Evolutionary conservation across 1,140 invertebrate genomes (phyloP), one percentile per base, ranked within the genome.

Genomic region (Halesus radiatus): DNA sequence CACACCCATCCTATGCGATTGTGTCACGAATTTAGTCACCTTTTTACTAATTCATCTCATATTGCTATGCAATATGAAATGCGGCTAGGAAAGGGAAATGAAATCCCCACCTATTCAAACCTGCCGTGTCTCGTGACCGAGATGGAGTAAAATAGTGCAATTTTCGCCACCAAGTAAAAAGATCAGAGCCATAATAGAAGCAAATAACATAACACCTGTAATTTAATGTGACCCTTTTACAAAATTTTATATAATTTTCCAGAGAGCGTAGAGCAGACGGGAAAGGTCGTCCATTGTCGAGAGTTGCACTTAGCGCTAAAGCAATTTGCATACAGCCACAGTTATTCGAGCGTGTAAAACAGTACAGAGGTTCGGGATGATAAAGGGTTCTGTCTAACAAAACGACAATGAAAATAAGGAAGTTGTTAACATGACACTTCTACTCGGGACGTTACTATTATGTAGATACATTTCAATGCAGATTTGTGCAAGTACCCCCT

Each of bases 221-320:
- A n/a, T n/a, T n/a, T n/a, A n/a, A n/a, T n/a, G n/a, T n/a, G n/a
- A n/a, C n/a, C n/a, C n/a, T n/a, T n/a, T n/a, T n/a, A n/a, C n/a
- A n/a, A n/a, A n/a, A n/a, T n/a, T n/a, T n/a, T n/a, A n/a, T n/a
- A n/a, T n/a, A n/a, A n/a, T n/a, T n/a, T n/a, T n/a, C n/a, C n/a
- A n/a, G n/a, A n/a, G n/a, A n/a, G 84, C 84, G 85, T 85, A 87
- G 87, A 87, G 86, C 84, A 86, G 85, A 86, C 86, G 72, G 52
- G 72, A 58, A 74, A 74, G 72, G 72, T 74, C 72, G 72, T 26
- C 45, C 45, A 72, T 72, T 72, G 68, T 72, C 50, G 68, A 72
- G 68, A 16, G 32, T 4, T 29, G 68, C 68, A 72, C 37, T 45
- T 45, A 45, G 18, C 10, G n/a, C n/a, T n/a, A n/a, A 72, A 52